Percentiles rank a stretch among this genome's conserved stretches.
Conservation (phyloP, 2,888 invertebrate genomes). For the Cephus rjabovi region DNA sequence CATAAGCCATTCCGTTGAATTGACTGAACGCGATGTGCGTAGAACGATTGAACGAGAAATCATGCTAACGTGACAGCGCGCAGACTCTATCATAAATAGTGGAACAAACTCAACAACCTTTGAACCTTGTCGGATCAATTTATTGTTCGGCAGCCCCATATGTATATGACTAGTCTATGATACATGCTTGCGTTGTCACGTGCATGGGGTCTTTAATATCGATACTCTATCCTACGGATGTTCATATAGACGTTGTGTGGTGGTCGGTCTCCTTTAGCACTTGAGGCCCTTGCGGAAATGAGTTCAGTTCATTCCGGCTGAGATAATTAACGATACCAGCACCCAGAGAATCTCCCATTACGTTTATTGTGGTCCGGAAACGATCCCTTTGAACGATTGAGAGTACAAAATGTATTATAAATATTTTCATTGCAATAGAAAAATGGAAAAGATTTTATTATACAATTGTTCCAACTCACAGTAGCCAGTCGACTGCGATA, state of each 20-base stretch:
- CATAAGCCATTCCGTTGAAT: background rate
- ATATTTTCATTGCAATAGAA: background rate
- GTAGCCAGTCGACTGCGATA: slow-evolving; percentile 77
- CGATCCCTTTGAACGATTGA: slow-evolving; percentile 57
- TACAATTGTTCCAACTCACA: slow-evolving; percentile 68
- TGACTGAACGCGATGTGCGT: background rate
- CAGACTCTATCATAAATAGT: background rate
- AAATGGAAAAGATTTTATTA: background rate
- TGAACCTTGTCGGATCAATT: background rate
- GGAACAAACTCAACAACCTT: background rate
- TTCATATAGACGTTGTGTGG: slow-evolving; percentile 64
- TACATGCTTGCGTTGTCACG: background rate
- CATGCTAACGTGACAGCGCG: background rate
- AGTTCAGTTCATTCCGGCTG: slow-evolving; percentile 68
- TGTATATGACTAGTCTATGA: background rate
- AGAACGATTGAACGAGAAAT: background rate
- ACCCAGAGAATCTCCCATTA: slow-evolving; percentile 77
- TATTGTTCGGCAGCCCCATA: background rate
- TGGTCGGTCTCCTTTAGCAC: slow-evolving; percentile 40
- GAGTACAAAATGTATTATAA: background rate
- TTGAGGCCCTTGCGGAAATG: slow-evolving; percentile 50
- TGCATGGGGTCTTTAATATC: background rate
- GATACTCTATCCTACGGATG: background rate
- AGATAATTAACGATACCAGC: slow-evolving; percentile 76
- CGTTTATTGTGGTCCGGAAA: slow-evolving; percentile 73